Base-by-base conservation (phyloP, 2,888 invertebrate genomes). In the Caenorhabditis sp. region DNA sequence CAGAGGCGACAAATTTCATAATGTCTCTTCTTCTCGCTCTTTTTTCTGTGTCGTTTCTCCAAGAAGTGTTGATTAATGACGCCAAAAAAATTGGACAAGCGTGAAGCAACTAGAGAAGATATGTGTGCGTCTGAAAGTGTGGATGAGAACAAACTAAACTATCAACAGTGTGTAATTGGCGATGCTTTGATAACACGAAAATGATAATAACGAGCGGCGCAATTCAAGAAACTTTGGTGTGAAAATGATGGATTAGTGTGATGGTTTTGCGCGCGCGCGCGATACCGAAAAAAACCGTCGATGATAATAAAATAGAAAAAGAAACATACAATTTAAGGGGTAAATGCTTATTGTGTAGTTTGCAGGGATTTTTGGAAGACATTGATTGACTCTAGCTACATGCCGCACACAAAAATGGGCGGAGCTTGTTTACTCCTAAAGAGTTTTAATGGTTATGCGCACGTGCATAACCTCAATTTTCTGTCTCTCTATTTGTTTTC, bases 1-100 rank as follows among this genome's bases (percentile, higher is more conserved):
- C 43, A 43, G 43, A 43, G 43, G 43, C 43, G 43, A 43, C 43
- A 43, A 43, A 43, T 43, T 43, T 43, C 43, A 43, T 43, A 43
- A 43, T 43, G 43, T 43, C n/a, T n/a, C n/a, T n/a, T 43, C 43
- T 17, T 43, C 14, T 43, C 17, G 12, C 5, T 43, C 14, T 14
- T 43, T 43, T 43, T 43, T 43, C 43, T 43, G 2, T 14, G 2
- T 43, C 43, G 6, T 43, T 43, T 17, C 43, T 17, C 43, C 10
- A 17, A 43, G 43, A 17, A 43, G 43, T 43, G 31, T 43, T 43
- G 43, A 43, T 43, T 43, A 43, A 43, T 43, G 6, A 17, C 43
- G 43, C 43, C 6, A 43, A 6, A 12, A 3, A 6, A 17, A 31
- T 17, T 17, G 10, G 14, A 43, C 43, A 43, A 43, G 43, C 43